Percentiles rank a stretch among this genome's conserved stretches.
Conservation (phyloP, 2,797 vertebrate genomes). For the Hypotaenidia okinawae region DNA sequence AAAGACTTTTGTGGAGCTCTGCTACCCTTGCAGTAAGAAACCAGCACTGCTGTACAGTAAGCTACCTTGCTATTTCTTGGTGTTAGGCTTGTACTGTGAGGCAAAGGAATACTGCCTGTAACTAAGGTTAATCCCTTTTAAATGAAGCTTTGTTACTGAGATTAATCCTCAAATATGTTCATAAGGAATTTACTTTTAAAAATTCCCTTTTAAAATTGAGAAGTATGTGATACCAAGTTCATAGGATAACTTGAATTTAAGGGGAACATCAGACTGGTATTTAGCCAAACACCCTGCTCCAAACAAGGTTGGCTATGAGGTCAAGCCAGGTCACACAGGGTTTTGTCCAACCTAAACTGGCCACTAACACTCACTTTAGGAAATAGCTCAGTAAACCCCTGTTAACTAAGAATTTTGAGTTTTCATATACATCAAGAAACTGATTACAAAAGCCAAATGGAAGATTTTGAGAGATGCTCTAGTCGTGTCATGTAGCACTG, state of each 20-base stretch:
- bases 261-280: not conserved
- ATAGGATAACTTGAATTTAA: not conserved
- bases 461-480: not conserved
- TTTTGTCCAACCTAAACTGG: not conserved
- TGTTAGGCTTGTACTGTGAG: not conserved
- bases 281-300: not conserved
- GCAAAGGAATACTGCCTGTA: not conserved
- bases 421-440: not conserved
- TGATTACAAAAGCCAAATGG: not conserved
- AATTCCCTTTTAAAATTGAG: not conserved
- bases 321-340: not conserved
- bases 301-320: not conserved
- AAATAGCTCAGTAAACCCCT: not conserved
- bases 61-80: not conserved
- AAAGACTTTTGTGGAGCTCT: not conserved
- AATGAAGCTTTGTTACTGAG: conserved; percentile 13
- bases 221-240: not conserved
- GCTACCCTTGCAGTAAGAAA: not conserved
- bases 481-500: fast-evolving
- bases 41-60: fast-evolving
- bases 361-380: not conserved
- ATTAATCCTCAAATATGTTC: conserved; percentile 2
- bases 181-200: not conserved
- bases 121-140: conserved; percentile 34
- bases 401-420: not conserved